These are phyloP conservation scores for Clanis bilineata DNA, from an alignment of 2,888 invertebrate species.

Conservation along the genomic window DNA sequence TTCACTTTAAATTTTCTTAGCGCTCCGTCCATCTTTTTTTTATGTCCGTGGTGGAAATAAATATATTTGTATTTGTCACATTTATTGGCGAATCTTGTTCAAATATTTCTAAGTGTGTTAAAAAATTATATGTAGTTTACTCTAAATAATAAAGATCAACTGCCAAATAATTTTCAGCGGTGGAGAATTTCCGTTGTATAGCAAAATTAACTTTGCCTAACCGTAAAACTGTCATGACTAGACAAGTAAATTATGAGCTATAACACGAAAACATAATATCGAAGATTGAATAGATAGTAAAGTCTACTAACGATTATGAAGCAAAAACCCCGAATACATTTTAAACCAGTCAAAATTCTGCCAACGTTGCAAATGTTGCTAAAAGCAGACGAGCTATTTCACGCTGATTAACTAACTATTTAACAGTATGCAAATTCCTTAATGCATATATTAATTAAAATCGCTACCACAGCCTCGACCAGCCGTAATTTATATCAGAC, in stretches of 20 bases:
- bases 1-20: too few species aligned
- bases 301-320: neutral
- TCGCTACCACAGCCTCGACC: neutral
- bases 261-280: neutral
- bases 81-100: too few species aligned
- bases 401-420: slow-evolving; percentile 14
- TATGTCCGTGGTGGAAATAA: too few species aligned
- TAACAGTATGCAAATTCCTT: slow-evolving; percentile 12
- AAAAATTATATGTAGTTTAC: too few species aligned
- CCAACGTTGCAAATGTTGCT: neutral
- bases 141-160: too few species aligned
- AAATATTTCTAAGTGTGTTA: too few species aligned
- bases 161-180: slow-evolving; percentile 78
- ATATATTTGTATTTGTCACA: too few species aligned
- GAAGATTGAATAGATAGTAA: neutral
- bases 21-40: too few species aligned
- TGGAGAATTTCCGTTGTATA: slow-evolving; percentile 49
- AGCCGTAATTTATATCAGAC: slow-evolving; percentile 3
- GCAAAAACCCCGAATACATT: neutral
- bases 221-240: too few species aligned
- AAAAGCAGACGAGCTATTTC: slow-evolving; percentile 4
- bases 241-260: too few species aligned
- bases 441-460: slow-evolving; percentile 13
- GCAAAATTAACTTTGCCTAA: neutral
- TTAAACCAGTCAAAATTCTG: neutral